Conservation (phyloP, 2,113 vertebrate species). For the Engraulis encrasicolus region DNA sequence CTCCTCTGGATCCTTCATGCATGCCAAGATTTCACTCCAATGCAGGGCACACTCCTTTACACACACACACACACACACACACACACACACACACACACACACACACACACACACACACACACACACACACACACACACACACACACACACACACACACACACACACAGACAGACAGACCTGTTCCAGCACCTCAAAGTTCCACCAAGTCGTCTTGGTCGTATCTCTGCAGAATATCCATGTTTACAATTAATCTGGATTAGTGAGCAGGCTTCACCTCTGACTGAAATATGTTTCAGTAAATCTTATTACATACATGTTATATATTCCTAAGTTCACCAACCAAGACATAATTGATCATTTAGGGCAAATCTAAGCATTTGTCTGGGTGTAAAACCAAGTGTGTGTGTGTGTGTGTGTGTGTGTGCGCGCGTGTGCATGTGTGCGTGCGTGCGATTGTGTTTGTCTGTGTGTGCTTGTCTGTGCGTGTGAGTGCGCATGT, state of each 20-base stretch:
- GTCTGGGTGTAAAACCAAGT: neutral
- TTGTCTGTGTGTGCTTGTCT: too few species aligned
- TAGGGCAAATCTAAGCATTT: too few species aligned
- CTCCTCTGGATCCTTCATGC: neutral
- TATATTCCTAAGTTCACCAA: too few species aligned
- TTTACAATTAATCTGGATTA: neutral
- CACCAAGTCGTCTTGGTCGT: conserved; percentile 74
- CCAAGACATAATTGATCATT: too few species aligned
- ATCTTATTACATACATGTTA: neutral
- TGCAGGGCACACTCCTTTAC: too few species aligned
- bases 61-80: too few species aligned
- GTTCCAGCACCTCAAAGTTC: conserved; percentile 75
- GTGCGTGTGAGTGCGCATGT: too few species aligned
- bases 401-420: too few species aligned
- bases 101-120: neutral
- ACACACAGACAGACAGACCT: conserved; percentile 23
- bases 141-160: neutral
- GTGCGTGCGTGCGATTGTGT: too few species aligned
- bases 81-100: too few species aligned
- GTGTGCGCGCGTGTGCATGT: neutral
- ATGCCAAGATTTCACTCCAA: neutral
- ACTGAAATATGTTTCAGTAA: neutral
- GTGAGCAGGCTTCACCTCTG: neutral
- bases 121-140: neutral
- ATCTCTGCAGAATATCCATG: conserved; percentile 65